Base-by-base conservation (phyloP, 1,140 invertebrate species). In the Meteorus sp. region DNA sequence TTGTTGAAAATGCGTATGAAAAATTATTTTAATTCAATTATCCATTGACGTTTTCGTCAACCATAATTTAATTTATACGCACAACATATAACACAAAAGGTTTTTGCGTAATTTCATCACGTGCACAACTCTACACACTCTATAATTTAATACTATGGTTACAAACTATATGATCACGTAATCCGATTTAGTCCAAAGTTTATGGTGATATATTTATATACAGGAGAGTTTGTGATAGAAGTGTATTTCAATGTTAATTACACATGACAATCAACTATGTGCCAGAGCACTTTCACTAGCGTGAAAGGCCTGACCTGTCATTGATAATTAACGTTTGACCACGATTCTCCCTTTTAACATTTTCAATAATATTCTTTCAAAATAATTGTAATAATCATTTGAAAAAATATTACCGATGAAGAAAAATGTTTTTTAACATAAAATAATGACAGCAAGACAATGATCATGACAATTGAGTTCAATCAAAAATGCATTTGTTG, bases 181-280 rank as follows among this genome's bases (percentile, higher is more conserved):
- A 43, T 13, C 4, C 7, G 7, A 3, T 4, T 8, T 9, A 45
- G 43, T 4, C 4, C 22, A 45, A 45, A 20, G 2, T 48, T 22
- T 48, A 2, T 19, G 8, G 11, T 15, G 5, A 39, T 39, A 25
- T n/a, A 22, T 31, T 37, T 35, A 52, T 52, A 17, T n/a, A 52
- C 39, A 52, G 25, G 13, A 3, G 35, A 17, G 31, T 44, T 39
- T 43, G 13, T 11, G 5, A 9, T 55, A 13, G 41, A 19, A 44
- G 7, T 23, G 3, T 2, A 19, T 39, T 48, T 27, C 44, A 25
- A 56, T 56, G 29, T 27, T 45, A 56, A 56, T 56, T 35, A 56
- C 27, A 56, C 31, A 27, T 56, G 43, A 56, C 29, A 56, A 50
- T 57, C 52, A 55, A 55, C 52, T 43, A 27, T 39, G n/a, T n/a